phyloP scores from a whole-genome alignment of 2,888 invertebrate genomes.

The Euclidia mi region DNA sequence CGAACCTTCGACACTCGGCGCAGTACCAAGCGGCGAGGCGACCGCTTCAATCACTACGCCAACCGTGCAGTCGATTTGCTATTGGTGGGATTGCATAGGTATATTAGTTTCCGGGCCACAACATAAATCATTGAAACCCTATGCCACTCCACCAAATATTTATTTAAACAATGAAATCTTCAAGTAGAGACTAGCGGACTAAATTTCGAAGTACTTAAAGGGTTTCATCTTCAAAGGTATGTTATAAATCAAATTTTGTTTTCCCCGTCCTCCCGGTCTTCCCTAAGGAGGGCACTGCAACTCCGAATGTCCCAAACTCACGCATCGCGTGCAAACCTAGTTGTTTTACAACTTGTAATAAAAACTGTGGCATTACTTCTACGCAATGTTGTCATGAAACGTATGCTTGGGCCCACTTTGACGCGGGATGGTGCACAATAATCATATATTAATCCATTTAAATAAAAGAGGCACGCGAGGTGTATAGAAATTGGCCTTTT shows the following conservation, averaged over 20 bases:
- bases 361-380: constrained; percentile 40
- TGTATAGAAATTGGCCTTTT: no score
- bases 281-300: constrained; percentile 41
- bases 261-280: constrained; percentile 19
- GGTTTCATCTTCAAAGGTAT: constrained; percentile 48
- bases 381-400: constrained; percentile 13
- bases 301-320: constrained; percentile 28
- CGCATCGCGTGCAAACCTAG: constrained; percentile 47
- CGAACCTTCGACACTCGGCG: no score
- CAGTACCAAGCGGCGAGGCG: no score
- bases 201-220: constrained; percentile 17
- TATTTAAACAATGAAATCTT: constrained; percentile 35
- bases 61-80: no score
- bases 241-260: constrained; percentile 52
- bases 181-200: constrained; percentile 28
- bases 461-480: constrained; percentile 26
- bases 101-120: no score
- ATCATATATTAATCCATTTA: constrained; percentile 10
- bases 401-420: constrained; percentile 5
- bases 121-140: no score
- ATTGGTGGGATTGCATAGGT: no score
- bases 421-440: constrained; percentile 12
- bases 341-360: constrained; percentile 37
- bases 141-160: no score
- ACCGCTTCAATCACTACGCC: no score